These are phyloP conservation scores for Nomada ferruginata DNA, from an alignment of 2,888 invertebrate genomes.

Conservation along the genomic window DNA sequence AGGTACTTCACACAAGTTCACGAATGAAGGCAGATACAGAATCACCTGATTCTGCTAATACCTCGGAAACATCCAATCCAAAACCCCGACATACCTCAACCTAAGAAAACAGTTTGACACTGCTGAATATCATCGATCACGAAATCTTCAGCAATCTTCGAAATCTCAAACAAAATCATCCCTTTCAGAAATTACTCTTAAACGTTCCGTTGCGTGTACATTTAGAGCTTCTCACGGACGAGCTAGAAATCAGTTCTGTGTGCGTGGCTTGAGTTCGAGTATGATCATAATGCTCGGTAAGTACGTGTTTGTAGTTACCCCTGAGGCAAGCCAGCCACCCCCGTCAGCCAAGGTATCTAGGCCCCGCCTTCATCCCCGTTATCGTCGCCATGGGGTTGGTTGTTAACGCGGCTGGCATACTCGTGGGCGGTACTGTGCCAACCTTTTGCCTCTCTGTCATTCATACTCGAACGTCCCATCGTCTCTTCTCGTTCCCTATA, in stretches of 20 bases:
- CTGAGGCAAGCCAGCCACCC: constrained; percentile 82
- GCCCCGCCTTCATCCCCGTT: constrained; percentile 76
- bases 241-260: constrained; percentile 1
- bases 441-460: constrained; percentile 31
- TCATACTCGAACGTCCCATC: constrained; percentile 15
- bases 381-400: constrained; percentile 75
- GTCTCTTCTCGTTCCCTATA: background rate
- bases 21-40: no score
- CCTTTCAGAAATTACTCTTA: constrained; percentile 29
- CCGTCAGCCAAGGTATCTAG: constrained; percentile 64
- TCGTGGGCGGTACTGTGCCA: constrained; percentile 77
- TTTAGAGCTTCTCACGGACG: constrained; percentile 21
- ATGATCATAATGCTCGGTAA: constrained; percentile 82
- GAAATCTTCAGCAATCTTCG: no score
- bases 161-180: background rate
- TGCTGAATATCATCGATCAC: no score
- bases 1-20: no score
- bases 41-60: no score
- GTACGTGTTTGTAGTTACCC: constrained; percentile 84
- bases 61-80: no score
- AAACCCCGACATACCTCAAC: no score
- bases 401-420: constrained; percentile 74
- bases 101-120: no score
- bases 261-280: constrained; percentile 60
- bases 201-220: constrained; percentile 10